phyloP scores from a whole-genome alignment of 30 jellyfish, hydroid and myxozoan genomes.

The Chrysaora quinquecirrha region DNA sequence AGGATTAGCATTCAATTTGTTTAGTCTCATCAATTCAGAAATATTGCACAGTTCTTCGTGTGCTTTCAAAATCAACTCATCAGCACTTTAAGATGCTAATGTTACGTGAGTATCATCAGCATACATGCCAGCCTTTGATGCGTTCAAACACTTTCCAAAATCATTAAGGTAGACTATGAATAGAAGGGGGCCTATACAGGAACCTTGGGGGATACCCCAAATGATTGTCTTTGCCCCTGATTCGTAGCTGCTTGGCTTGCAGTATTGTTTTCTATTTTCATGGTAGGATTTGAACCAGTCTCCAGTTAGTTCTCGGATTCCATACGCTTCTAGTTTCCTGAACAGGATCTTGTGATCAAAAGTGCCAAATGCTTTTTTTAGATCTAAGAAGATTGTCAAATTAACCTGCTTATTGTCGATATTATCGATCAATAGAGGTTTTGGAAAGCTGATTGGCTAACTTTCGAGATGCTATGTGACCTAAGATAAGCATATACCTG shows the following conservation, averaged over 20 bases:
- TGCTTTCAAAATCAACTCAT: constrained; percentile 5
- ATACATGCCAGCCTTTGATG: constrained; percentile 29
- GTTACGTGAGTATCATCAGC: constrained; percentile 46
- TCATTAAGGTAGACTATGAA: constrained; percentile 50
- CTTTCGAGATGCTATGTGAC: constrained; percentile 8
- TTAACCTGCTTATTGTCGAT: constrained; percentile 21
- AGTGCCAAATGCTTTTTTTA: constrained; percentile 47
- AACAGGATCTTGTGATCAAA: constrained; percentile 29
- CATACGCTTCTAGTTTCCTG: constrained; percentile 3
- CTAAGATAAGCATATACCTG: constrained; percentile 13
- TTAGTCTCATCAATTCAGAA: constrained; percentile 23
- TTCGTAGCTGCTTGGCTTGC: not conserved
- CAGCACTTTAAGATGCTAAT: not conserved
- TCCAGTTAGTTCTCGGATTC: constrained; percentile 25
- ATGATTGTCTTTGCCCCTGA: constrained; percentile 2
- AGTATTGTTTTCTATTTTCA: constrained; percentile 32
- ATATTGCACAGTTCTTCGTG: constrained; percentile 16
- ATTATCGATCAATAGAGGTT: constrained; percentile 18
- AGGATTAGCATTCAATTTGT: constrained; percentile 28
- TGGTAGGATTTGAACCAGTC: constrained; percentile 38
- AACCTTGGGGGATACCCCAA: constrained; percentile 57
- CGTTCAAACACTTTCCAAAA: constrained; percentile 14
- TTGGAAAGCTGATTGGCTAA: constrained; percentile 42
- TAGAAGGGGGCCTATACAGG: constrained; percentile 52
- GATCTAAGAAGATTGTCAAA: constrained; percentile 32